A percentile compares a stretch with the other conserved stretches of the same genome.
Evolutionary conservation across 1,140 invertebrate genomes (phyloP).

Genomic region (Drosophila saltans): DNA sequence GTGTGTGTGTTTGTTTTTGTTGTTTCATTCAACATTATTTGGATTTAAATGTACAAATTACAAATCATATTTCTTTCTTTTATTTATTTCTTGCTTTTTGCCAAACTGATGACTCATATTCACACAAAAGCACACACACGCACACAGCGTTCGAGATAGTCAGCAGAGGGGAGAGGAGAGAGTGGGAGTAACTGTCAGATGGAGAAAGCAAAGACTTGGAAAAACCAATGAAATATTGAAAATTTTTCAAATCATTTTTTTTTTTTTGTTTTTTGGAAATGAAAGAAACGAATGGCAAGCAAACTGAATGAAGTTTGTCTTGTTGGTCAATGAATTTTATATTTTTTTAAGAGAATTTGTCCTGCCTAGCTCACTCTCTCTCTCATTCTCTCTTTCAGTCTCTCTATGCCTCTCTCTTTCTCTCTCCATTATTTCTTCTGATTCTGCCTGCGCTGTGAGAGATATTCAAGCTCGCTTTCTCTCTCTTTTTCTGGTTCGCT

Average conservation of each 20-base stretch:
- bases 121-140: constrained; percentile 15
- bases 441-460: constrained; percentile 9
- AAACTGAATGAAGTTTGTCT: constrained; percentile 63
- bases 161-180: neutral
- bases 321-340: constrained; percentile 79
- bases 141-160: too few relatives aligned
- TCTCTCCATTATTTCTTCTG: neutral
- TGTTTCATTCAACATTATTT: constrained; percentile 1
- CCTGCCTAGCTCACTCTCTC: neutral
- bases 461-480: constrained; percentile 4
- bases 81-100: neutral
- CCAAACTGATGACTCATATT: constrained; percentile 11
- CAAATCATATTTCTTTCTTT: neutral
- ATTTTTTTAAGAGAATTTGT: constrained; percentile 44
- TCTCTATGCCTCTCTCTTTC: neutral
- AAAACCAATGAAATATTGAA: constrained; percentile 7
- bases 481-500: too few relatives aligned
- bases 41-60: neutral
- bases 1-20: constrained; percentile 1
- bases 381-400: neutral
- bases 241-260: neutral
- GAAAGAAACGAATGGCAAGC: neutral
- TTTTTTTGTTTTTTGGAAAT: neutral
- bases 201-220: neutral
- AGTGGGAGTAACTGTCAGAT: neutral